A percentile compares a stretch with the other conserved stretches of the same genome.
phyloP scores from a whole-genome alignment of 2,888 invertebrate genomes.

The Lutraria lutraria region DNA sequence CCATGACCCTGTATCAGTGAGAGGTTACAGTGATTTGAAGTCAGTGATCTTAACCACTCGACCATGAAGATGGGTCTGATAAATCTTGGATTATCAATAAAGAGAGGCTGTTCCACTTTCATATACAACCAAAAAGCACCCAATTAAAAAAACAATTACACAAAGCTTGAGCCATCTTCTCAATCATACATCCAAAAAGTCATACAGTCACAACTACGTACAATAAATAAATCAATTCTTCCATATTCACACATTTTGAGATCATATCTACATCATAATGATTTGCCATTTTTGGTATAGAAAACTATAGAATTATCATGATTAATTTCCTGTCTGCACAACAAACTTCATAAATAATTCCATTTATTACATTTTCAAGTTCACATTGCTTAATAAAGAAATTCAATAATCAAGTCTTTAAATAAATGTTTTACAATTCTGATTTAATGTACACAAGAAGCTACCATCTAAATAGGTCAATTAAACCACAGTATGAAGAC shows the following conservation, averaged over 20 bases:
- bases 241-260: constrained; percentile 1
- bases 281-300: constrained; percentile 18
- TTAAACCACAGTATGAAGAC: background rate
- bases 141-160: background rate
- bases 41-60: too few relatives aligned
- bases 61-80: too few relatives aligned
- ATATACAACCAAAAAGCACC: too few relatives aligned
- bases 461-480: background rate
- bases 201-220: background rate
- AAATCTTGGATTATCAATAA: too few relatives aligned
- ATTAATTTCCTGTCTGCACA: background rate
- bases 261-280: background rate
- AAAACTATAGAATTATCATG: background rate
- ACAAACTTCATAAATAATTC: background rate
- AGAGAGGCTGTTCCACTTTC: too few relatives aligned
- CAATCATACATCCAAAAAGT: background rate
- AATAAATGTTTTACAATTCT: background rate
- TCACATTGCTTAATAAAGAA: background rate
- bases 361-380: background rate
- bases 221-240: constrained; percentile 21
- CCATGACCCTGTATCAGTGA: too few relatives aligned
- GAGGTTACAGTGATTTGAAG: too few relatives aligned
- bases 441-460: background rate
- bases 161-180: background rate
- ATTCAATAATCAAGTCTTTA: background rate